These are phyloP conservation scores for Ceratothoa steindachneri DNA, from an alignment of 2,888 invertebrate species.

Conservation along the genomic window DNA sequence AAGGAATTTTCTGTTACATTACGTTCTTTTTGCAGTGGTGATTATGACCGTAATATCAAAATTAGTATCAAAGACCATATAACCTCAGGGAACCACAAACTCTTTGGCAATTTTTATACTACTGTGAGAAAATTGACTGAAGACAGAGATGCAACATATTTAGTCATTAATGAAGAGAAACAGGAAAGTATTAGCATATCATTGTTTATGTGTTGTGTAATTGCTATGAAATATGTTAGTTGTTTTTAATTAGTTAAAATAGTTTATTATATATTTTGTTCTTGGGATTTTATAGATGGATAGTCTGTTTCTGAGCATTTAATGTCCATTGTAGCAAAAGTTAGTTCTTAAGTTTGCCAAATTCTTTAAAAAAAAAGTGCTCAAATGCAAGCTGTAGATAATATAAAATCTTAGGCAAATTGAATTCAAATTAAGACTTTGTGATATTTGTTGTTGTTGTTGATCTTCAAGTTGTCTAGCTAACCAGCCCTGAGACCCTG, in stretches of 20 bases:
- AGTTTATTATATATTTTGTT: background rate
- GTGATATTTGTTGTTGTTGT: too few relatives aligned
- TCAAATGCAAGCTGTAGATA: too few relatives aligned
- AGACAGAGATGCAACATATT: constrained; percentile 52
- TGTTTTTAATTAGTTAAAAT: background rate
- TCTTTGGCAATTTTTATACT: constrained; percentile 49
- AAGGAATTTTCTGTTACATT: constrained; percentile 53
- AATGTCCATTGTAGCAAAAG: background rate
- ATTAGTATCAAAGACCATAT: constrained; percentile 55
- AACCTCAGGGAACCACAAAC: constrained; percentile 49
- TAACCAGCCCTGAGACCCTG: too few relatives aligned
- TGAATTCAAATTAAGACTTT: too few relatives aligned
- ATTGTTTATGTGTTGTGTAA: too few relatives aligned
- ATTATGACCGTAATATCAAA: constrained; percentile 56
- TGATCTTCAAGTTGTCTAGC: too few relatives aligned
- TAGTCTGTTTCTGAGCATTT: background rate
- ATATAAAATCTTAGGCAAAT: too few relatives aligned
- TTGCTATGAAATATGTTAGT: constrained; percentile 16
- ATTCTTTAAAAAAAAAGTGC: too few relatives aligned
- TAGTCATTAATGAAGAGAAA: constrained; percentile 52
- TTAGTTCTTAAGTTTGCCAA: too few relatives aligned
- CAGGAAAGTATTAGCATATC: constrained; percentile 48
- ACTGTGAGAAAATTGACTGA: constrained; percentile 48
- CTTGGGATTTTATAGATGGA: background rate
- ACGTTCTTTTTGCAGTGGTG: constrained; percentile 54